Base-by-base conservation (phyloP, 2,113 vertebrate genomes). In the Alligator sinensis region DNA sequence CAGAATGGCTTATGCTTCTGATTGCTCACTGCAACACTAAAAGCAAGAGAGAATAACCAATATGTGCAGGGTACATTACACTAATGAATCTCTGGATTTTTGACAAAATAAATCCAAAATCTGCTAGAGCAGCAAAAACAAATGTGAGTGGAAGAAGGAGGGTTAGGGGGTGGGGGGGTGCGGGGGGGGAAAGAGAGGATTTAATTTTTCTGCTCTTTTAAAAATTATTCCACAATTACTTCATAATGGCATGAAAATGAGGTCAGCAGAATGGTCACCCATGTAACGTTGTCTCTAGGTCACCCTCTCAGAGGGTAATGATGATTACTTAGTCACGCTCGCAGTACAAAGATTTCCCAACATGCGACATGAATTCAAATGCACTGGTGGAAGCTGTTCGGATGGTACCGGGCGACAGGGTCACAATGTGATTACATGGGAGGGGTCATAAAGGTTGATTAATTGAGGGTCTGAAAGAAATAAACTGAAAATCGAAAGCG, bases 251-350 rank as follows among this genome's bases (percentile, higher is more conserved):
- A 83, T 17, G 3, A 54, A 72, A 93, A 78, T 19, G 15, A 89
- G 90, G 72, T 77, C 91, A 92, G 21, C 59, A 19, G 24, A 61
- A 38, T 1, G 27, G 81, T 3, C 59, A 61, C 75, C 38, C 24
- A n/a, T 0, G 0, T 8, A 28, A 19, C 11, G 6, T 5, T 11
- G 72, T 30, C 79, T 66, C 21, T 24, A 13, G 77, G 93, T 88
- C 87, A 94, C 90, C 75, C 89, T 84, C 78, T 54, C 82, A 63
- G 60, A 89, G 95, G 80, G 64, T 88, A 93, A 76, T 15, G 92
- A 76, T 15, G 88, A 57, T 2, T n/a, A 14, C 91, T 82, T 74
- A 68, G 80, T 78, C 88, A 92, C 91, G 11, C 84, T 83, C 28
- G 8, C 58, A 70, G 27, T 84, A 87, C 82, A 82, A 54, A 0